Conservation (phyloP, 2,113 vertebrate species). For the Pterocles burchelli region DNA sequence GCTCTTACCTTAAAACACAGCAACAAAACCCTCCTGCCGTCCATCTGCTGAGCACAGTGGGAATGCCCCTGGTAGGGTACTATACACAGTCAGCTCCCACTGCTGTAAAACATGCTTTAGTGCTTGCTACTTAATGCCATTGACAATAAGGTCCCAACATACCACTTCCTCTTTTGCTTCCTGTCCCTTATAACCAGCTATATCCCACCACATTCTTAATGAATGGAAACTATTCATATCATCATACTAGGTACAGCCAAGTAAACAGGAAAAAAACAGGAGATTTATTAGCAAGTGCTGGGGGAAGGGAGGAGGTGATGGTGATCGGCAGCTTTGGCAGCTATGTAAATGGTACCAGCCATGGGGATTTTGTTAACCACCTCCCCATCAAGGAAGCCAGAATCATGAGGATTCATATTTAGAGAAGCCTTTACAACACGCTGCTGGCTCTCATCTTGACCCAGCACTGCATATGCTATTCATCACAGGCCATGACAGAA, state of each 20-base stretch:
- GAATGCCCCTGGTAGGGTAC: rapidly evolving
- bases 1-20: background rate
- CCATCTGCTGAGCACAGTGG: background rate
- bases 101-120: background rate
- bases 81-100: background rate
- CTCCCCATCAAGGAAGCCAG: background rate
- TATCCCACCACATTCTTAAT: background rate
- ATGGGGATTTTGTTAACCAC: background rate
- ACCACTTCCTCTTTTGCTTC: background rate
- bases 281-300: background rate
- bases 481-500: background rate
- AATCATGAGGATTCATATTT: background rate
- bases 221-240: background rate
- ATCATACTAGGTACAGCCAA: background rate
- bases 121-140: background rate
- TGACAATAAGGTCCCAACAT: background rate
- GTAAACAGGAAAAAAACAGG: background rate
- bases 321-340: background rate
- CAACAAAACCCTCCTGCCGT: background rate
- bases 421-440: background rate
- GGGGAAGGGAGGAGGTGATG: background rate
- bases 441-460: conserved; percentile 34
- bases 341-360: background rate
- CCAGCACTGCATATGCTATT: background rate
- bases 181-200: background rate